phyloP scores from a whole-genome alignment of 2,888 invertebrate species.

The Melangyna quadrimaculata region DNA sequence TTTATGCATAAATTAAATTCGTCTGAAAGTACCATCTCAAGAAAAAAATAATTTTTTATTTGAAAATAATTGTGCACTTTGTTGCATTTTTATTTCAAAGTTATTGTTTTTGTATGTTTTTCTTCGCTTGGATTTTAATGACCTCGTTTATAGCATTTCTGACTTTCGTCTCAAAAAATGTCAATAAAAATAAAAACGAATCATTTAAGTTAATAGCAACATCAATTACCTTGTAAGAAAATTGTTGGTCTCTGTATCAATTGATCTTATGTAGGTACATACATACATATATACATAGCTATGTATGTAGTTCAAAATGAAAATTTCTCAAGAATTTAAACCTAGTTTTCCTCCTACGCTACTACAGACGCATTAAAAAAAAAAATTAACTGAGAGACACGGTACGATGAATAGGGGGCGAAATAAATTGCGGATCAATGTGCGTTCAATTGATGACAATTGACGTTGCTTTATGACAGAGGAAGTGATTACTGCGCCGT shows the following conservation, averaged over 20 bases:
- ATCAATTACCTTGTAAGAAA: conserved; percentile 65
- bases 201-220: conserved; percentile 52
- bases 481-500: conserved; percentile 63
- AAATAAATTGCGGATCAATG: conserved; percentile 64
- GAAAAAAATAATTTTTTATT: conserved; percentile 23
- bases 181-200: conserved; percentile 36
- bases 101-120: not conserved
- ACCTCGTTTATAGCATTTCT: conserved; percentile 30
- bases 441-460: conserved; percentile 68
- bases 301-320: conserved; percentile 29
- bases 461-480: conserved; percentile 61
- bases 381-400: not conserved
- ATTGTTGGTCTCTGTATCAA: conserved; percentile 64
- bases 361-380: not conserved
- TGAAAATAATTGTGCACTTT: conserved; percentile 48
- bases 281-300: too few species aligned
- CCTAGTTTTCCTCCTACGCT: conserved; percentile 29
- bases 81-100: conserved; percentile 40
- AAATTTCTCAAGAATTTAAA: conserved; percentile 31
- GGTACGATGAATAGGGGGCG: conserved; percentile 25
- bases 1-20: not conserved
- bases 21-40: not conserved
- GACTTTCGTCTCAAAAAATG: conserved; percentile 10
- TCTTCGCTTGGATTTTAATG: conserved; percentile 41
- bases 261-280: conserved; percentile 44